A percentile compares a stretch with the other conserved stretches of the same genome.
Conservation (phyloP, 2,113 vertebrate genomes). For the Dipodomys stephensi region DNA sequence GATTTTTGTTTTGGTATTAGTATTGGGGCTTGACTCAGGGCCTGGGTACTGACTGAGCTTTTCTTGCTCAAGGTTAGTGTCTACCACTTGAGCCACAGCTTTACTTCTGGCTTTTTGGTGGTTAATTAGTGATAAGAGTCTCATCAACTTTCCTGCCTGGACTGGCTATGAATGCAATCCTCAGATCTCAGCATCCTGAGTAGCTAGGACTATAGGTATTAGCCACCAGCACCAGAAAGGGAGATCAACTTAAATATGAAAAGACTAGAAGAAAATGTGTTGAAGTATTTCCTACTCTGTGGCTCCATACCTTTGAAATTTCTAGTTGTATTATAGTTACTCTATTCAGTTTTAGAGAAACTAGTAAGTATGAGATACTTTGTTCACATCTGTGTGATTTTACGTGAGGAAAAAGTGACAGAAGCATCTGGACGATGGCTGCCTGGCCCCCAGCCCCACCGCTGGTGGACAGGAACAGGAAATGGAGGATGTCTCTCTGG, state of each 20-base stretch:
- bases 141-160: too few relatives aligned
- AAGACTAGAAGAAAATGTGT: not conserved
- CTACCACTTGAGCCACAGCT: too few relatives aligned
- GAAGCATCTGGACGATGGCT: conserved; percentile 35
- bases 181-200: too few relatives aligned
- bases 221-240: not conserved
- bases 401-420: conserved; percentile 9
- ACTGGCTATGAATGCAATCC: too few relatives aligned
- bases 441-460: not conserved
- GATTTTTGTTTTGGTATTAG: too few relatives aligned
- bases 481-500: not conserved
- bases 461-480: conserved; percentile 53
- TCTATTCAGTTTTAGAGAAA: not conserved
- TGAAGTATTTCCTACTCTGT: not conserved
- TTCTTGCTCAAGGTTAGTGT: too few relatives aligned
- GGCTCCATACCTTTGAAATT: not conserved
- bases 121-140: too few relatives aligned
- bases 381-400: not conserved
- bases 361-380: not conserved
- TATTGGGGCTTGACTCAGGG: too few relatives aligned
- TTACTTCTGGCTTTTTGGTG: too few relatives aligned
- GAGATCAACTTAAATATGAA: not conserved
- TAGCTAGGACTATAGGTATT: too few relatives aligned
- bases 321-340: not conserved
- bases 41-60: too few relatives aligned